These are phyloP conservation scores for Danaus melanippus DNA, from an alignment of 1,140 invertebrate species.

Conservation along the genomic window DNA sequence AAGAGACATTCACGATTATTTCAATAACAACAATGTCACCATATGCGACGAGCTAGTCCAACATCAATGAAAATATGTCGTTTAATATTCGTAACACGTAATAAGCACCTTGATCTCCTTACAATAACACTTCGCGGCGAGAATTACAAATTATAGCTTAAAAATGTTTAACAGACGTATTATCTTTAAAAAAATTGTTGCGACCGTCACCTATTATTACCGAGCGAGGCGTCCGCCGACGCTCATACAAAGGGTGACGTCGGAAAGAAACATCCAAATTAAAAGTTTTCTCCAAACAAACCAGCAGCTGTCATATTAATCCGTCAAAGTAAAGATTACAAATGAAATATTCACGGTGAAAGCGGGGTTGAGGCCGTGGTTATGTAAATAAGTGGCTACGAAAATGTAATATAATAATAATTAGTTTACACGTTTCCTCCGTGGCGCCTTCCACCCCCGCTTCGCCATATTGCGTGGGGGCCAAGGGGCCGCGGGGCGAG, in stretches of 20 bases:
- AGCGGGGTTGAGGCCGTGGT: slow-evolving; percentile 61
- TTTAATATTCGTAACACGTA: too few relatives aligned
- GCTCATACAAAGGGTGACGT: slow-evolving; percentile 47
- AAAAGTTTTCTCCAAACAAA: slow-evolving; percentile 68
- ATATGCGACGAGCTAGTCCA: too few relatives aligned
- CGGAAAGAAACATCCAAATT: slow-evolving; percentile 60
- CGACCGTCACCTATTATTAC: slow-evolving; percentile 65
- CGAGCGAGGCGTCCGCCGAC: slow-evolving; percentile 40
- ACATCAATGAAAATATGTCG: too few relatives aligned
- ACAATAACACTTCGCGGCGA: slow-evolving; percentile 24
- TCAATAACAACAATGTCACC: too few relatives aligned
- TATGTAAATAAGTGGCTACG: slow-evolving; percentile 72
- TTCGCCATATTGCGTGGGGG: slow-evolving; percentile 49
- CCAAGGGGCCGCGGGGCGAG: slow-evolving; percentile 30
- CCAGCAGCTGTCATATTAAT: slow-evolving; percentile 70
- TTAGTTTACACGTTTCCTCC: slow-evolving; percentile 70
- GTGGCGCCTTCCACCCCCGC: slow-evolving; percentile 33
- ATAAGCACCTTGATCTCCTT: neutral
- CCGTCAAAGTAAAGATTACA: slow-evolving; percentile 68
- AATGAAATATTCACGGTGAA: slow-evolving; percentile 72
- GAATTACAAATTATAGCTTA: slow-evolving; percentile 55
- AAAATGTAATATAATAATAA: slow-evolving; percentile 62
- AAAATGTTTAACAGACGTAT: slow-evolving; percentile 49
- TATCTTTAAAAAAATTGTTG: slow-evolving; percentile 43
- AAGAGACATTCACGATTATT: neutral